Conservation (phyloP, 2,797 vertebrate genomes). For the Nyctalus aviator region DNA sequence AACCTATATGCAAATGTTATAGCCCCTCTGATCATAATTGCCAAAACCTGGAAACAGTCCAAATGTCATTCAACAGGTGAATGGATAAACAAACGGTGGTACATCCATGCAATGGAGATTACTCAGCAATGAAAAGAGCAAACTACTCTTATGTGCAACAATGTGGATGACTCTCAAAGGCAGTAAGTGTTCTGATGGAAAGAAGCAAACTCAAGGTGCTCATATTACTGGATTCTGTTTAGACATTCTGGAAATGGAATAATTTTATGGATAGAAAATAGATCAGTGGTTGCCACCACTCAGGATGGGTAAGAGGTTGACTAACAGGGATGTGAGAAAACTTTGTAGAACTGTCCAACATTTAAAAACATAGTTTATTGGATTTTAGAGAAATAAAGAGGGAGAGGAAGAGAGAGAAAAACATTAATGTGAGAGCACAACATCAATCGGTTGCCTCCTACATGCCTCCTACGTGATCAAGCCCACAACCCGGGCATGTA, state of each 20-base stretch:
- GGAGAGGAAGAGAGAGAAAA: too few species aligned
- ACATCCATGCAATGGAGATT: background rate
- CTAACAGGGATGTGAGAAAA: background rate
- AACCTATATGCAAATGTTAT: background rate
- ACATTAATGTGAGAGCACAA: too few species aligned
- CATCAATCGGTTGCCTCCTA: too few species aligned
- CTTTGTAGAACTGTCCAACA: background rate
- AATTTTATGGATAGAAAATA: background rate
- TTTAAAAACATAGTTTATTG: background rate
- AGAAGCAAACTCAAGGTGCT: background rate
- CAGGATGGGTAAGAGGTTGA: background rate
- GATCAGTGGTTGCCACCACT: background rate
- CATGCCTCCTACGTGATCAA: too few species aligned
- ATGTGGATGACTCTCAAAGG: background rate
- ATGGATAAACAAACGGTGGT: background rate
- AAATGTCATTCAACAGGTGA: background rate
- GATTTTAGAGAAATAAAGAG: too few species aligned
- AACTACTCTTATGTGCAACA: background rate
- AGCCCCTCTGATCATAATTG: background rate
- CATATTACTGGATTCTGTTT: background rate
- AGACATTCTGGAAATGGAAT: background rate
- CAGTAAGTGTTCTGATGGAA: background rate
- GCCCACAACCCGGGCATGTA: too few species aligned
- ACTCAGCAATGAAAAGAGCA: background rate
- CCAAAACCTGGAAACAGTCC: background rate